These are phyloP conservation scores for Mimumesa dahlbomi DNA, from an alignment of 2,888 invertebrate genomes.

Conservation along the genomic window DNA sequence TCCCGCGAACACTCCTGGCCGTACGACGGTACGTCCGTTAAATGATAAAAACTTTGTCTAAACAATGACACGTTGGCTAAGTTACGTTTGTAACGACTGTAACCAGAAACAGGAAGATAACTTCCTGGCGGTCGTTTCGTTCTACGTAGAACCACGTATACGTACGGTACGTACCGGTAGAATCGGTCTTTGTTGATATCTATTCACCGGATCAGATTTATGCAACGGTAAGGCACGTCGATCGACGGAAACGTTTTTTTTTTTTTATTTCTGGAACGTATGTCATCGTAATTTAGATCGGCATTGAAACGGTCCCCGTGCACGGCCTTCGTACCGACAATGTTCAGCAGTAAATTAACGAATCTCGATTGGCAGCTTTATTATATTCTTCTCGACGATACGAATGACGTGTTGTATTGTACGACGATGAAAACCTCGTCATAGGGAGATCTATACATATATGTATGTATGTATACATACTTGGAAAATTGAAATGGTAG, in stretches of 20 bases:
- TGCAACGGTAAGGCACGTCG: not conserved
- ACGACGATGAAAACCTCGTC: no score
- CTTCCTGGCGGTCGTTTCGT: conserved; percentile 52
- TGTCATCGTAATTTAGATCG: no score
- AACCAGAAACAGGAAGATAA: conserved; percentile 53
- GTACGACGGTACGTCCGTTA: no score
- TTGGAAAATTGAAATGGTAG: no score
- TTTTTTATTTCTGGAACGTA: not conserved
- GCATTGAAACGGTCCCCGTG: no score
- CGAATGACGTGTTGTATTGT: no score
- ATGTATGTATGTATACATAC: no score
- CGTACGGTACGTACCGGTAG: not conserved
- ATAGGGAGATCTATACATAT: no score
- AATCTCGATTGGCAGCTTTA: no score
- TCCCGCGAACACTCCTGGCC: not conserved
- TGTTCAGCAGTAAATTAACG: no score
- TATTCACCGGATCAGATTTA: conserved; percentile 30
- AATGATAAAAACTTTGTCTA: conserved; percentile 25
- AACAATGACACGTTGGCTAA: conserved; percentile 41
- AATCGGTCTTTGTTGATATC: conserved; percentile 27
- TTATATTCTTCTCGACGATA: no score
- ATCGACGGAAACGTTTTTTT: not conserved
- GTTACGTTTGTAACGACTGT: conserved; percentile 12
- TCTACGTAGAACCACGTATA: conserved; percentile 27
- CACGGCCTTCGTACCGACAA: no score